Percentiles rank a stretch among this genome's conserved stretches.
These are phyloP conservation scores for Xestia sexstrigata DNA, from an alignment of 2,888 invertebrate species.

Conservation along the genomic window DNA sequence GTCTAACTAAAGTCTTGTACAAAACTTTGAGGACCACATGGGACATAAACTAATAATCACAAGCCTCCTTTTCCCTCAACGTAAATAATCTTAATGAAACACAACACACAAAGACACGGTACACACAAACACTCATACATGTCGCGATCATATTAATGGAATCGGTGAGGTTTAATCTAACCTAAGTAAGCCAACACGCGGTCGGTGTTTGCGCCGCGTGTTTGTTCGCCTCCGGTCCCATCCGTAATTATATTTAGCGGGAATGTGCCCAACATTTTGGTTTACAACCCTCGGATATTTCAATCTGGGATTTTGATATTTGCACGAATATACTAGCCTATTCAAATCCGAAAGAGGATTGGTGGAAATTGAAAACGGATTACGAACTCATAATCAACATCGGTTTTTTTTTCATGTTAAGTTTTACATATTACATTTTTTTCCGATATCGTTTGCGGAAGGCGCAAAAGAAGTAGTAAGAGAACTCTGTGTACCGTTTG, in stretches of 20 bases:
- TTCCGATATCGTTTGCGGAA: background rate
- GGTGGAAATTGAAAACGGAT: background rate
- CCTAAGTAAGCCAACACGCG: constrained; percentile 49
- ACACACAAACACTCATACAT: background rate
- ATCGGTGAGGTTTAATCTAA: constrained; percentile 54
- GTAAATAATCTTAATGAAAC: constrained; percentile 21
- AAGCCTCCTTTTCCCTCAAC: background rate
- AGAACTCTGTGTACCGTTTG: too few species aligned
- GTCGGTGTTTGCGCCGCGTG: constrained; percentile 42
- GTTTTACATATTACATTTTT: background rate
- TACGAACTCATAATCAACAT: background rate
- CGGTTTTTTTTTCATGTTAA: background rate
- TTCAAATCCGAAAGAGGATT: background rate
- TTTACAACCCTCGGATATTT: constrained; percentile 19
- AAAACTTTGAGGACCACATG: background rate
- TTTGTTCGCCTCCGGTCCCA: constrained; percentile 34
- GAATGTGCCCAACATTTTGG: constrained; percentile 39
- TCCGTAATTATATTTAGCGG: constrained; percentile 53
- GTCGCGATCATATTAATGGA: constrained; percentile 37
- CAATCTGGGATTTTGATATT: constrained; percentile 28
- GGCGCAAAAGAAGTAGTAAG: background rate
- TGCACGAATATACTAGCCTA: constrained; percentile 5
- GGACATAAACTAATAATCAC: background rate
- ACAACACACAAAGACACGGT: background rate
- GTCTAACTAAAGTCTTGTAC: background rate